These are phyloP conservation scores for Ips nitidus DNA, from an alignment of 1,140 invertebrate genomes.

Conservation along the genomic window DNA sequence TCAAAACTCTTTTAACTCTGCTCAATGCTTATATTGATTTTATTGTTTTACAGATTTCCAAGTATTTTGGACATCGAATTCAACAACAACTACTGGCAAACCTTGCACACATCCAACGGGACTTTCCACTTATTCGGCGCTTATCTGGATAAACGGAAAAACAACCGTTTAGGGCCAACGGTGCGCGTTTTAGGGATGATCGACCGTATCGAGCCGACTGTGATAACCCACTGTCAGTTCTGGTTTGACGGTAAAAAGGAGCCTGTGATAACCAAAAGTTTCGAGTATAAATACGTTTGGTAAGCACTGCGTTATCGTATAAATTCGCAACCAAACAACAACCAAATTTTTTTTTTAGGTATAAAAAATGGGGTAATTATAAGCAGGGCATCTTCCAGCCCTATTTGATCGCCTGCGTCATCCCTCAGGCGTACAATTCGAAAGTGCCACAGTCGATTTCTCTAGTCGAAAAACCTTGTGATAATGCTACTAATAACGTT, in stretches of 20 bases:
- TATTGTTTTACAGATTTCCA: constrained; percentile 62
- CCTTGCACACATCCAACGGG: constrained; percentile 74
- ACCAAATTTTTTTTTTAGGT: constrained; percentile 48
- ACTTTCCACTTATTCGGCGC: constrained; percentile 88
- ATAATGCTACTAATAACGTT: constrained; percentile 84
- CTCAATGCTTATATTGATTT: not conserved
- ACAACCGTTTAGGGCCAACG: constrained; percentile 75
- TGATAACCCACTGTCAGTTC: constrained; percentile 83
- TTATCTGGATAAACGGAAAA: constrained; percentile 79
- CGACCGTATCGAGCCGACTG: constrained; percentile 80
- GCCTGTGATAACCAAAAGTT: constrained; percentile 73
- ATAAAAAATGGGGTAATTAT: constrained; percentile 92
- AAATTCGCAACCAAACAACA: no score
- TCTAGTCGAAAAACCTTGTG: constrained; percentile 81
- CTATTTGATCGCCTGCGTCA: constrained; percentile 85
- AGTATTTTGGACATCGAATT: constrained; percentile 86
- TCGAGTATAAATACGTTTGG: constrained; percentile 94
- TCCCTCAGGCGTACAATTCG: constrained; percentile 72
- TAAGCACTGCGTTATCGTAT: constrained; percentile 25
- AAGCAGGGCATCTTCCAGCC: constrained; percentile 90
- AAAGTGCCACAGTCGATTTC: constrained; percentile 79
- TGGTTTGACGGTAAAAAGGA: constrained; percentile 86
- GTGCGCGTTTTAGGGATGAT: constrained; percentile 89
- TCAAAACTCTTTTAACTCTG: not conserved
- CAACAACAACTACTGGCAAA: constrained; percentile 92